phyloP scores from a whole-genome alignment of 2,888 invertebrate species.

The Pandemis heparana region DNA sequence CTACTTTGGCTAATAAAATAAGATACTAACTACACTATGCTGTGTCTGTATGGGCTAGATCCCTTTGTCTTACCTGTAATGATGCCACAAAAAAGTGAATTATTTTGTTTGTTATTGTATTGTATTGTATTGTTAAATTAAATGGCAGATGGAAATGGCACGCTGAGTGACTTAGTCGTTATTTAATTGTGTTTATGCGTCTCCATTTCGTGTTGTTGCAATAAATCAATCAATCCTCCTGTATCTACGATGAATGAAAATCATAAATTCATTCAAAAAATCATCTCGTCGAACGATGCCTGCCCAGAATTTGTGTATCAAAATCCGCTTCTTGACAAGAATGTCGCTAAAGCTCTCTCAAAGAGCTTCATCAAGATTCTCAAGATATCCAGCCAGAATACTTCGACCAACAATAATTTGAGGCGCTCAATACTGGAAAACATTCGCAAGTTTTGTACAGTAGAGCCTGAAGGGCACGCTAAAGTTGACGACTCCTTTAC shows the following conservation, averaged over 20 bases:
- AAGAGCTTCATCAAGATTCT: conserved; percentile 74
- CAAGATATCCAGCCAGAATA: conserved; percentile 59
- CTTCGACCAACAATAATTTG: conserved; percentile 64
- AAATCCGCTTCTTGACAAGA: conserved; percentile 71
- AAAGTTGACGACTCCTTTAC: conserved; percentile 63
- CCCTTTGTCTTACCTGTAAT: too few relatives aligned
- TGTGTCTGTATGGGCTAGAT: too few relatives aligned
- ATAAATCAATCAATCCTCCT: not conserved
- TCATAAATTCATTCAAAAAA: conserved; percentile 66
- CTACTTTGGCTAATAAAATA: too few relatives aligned
- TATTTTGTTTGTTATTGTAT: too few relatives aligned
- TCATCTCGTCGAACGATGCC: conserved; percentile 62
- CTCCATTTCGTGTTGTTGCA: not conserved
- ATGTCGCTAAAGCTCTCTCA: conserved; percentile 66
- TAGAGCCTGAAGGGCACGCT: conserved; percentile 64
- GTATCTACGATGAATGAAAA: not conserved
- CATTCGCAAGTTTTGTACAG: conserved; percentile 68
- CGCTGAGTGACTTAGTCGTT: too few relatives aligned
- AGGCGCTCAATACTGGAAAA: conserved; percentile 65
- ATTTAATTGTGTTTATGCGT: not conserved
- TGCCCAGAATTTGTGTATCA: conserved; percentile 67
- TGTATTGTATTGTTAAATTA: too few relatives aligned
- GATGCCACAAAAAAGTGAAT: too few relatives aligned
- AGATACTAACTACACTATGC: too few relatives aligned
- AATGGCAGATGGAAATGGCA: too few relatives aligned